These are phyloP conservation scores for Baccha elongata DNA, from an alignment of 2,888 invertebrate genomes.

Conservation along the genomic window DNA sequence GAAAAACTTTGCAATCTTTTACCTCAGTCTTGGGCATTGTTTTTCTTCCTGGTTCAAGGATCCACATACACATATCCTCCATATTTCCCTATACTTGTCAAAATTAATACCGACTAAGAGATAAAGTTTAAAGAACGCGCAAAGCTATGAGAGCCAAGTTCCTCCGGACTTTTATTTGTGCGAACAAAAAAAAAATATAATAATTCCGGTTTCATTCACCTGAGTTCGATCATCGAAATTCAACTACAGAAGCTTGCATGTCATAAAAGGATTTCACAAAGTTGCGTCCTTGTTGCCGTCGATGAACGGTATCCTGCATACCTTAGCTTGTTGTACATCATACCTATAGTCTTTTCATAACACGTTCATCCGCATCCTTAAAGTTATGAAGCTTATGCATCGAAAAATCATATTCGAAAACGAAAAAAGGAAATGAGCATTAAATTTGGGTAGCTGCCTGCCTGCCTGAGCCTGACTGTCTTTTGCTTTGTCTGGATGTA, in stretches of 20 bases:
- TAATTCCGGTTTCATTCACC: conserved; percentile 36
- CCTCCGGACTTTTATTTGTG: conserved; percentile 7
- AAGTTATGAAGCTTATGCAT: conserved; percentile 58
- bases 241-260: conserved; percentile 39
- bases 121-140: conserved; percentile 42
- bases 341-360: not conserved
- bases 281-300: conserved; percentile 16
- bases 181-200: conserved; percentile 1
- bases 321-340: not conserved
- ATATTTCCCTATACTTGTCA: not conserved
- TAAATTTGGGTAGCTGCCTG: conserved; percentile 27
- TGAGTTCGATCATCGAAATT: conserved; percentile 49
- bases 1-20: conserved; percentile 62
- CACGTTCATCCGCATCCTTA: conserved; percentile 9
- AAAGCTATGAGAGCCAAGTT: conserved; percentile 24
- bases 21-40: conserved; percentile 23
- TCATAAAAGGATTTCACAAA: conserved; percentile 47
- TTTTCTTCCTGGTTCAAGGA: not conserved
- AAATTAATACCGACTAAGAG: not conserved
- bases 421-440: conserved; percentile 51
- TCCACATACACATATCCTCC: conserved; percentile 8
- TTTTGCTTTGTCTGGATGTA: not conserved
- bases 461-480: not conserved
- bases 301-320: too few species aligned
- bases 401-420: conserved; percentile 59